These are phyloP conservation scores for Gerris lacustris DNA, from an alignment of 2,888 invertebrate genomes.

Conservation along the genomic window DNA sequence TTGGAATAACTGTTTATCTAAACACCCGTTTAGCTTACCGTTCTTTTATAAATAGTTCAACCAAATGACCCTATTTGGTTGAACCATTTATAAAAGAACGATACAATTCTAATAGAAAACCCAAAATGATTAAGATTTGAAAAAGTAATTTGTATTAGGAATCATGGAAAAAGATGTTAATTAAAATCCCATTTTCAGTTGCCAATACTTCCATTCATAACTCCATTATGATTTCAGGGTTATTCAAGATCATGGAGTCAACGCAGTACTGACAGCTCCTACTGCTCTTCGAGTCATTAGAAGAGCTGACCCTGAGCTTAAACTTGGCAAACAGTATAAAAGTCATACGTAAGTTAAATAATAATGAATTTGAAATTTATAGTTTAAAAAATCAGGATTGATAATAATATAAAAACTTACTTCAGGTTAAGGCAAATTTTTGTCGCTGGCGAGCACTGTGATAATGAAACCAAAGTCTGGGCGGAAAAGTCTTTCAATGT, in stretches of 20 bases:
- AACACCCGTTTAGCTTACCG: no score
- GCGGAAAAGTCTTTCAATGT: constrained; percentile 54
- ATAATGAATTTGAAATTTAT: not conserved
- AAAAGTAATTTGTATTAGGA: not conserved
- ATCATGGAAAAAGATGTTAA: no score
- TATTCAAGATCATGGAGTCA: constrained; percentile 74
- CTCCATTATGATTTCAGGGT: constrained; percentile 44
- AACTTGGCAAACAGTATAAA: constrained; percentile 56
- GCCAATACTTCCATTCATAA: no score
- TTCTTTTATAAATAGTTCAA: no score
- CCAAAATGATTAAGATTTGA: no score
- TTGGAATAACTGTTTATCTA: no score
- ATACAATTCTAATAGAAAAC: no score
- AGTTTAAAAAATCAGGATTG: constrained; percentile 43
- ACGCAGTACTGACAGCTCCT: constrained; percentile 77
- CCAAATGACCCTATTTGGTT: no score
- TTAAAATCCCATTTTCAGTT: no score
- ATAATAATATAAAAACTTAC: constrained; percentile 8
- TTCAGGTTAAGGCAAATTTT: constrained; percentile 44
- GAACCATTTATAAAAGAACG: no score
- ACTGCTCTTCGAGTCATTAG: constrained; percentile 78
- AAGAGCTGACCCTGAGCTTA: constrained; percentile 62
- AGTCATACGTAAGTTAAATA: constrained; percentile 45
- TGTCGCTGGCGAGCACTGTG: constrained; percentile 87
- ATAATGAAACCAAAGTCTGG: constrained; percentile 76